These are phyloP conservation scores for Ramphastos sulfuratus DNA, from an alignment of 2,113 vertebrate species.

Conservation along the genomic window DNA sequence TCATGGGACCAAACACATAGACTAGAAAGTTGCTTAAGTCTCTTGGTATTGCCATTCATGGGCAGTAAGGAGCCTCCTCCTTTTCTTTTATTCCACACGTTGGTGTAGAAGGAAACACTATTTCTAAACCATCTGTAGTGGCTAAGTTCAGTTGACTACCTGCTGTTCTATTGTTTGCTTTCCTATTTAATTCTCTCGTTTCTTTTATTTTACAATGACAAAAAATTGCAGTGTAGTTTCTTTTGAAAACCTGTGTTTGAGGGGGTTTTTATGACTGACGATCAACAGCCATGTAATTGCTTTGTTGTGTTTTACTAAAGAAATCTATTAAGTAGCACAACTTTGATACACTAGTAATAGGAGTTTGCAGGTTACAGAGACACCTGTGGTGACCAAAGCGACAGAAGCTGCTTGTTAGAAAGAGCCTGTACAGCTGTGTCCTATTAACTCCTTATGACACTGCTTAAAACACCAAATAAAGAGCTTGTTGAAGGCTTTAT, in stretches of 20 bases:
- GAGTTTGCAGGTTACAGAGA: conserved; percentile 85
- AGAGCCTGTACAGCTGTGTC: conserved; percentile 83
- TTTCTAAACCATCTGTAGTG: conserved; percentile 86
- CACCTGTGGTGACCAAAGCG: conserved; percentile 85
- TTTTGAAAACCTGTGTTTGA: conserved; percentile 83
- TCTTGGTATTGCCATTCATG: conserved; percentile 78
- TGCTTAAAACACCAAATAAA: conserved; percentile 80
- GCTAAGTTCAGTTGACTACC: conserved; percentile 80
- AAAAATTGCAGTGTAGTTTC: conserved; percentile 86
- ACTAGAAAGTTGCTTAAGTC: conserved; percentile 77
- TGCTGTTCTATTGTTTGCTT: conserved; percentile 83
- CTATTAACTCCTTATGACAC: conserved; percentile 84
- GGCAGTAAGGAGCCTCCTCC: conserved; percentile 76
- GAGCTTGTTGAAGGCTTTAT: conserved; percentile 76
- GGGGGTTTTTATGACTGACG: conserved; percentile 76
- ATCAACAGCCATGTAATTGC: conserved; percentile 85
- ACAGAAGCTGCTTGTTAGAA: conserved; percentile 81
- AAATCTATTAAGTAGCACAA: conserved; percentile 88
- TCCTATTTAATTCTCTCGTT: conserved; percentile 81
- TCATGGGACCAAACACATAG: conserved; percentile 73
- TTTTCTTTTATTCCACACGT: conserved; percentile 80
- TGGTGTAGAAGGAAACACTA: conserved; percentile 81
- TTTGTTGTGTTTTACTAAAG: conserved; percentile 88
- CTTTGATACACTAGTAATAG: conserved; percentile 88
- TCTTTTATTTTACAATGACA: conserved; percentile 88